Conservation (phyloP, 2,113 vertebrate species). For the Piaya cayana region DNA sequence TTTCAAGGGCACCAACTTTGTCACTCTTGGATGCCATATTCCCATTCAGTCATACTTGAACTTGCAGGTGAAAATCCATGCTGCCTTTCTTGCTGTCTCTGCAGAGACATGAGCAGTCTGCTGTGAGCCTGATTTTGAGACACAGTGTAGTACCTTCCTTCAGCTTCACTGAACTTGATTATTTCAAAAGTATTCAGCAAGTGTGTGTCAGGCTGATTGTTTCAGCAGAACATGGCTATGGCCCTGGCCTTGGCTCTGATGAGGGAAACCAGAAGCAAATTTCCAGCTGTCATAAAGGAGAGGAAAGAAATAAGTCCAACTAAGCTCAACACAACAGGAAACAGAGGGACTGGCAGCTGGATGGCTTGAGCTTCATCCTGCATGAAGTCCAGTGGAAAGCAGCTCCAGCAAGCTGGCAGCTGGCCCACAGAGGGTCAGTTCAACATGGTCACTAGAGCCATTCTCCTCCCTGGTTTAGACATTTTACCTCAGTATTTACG, state of each 20-base stretch:
- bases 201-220: background rate
- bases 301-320: background rate
- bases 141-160: background rate
- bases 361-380: background rate
- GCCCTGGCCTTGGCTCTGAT: background rate
- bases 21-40: background rate
- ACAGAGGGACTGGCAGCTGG: background rate
- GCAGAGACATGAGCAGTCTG: background rate
- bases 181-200: background rate
- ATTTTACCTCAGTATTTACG: background rate
- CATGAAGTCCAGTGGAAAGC: background rate
- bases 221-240: background rate
- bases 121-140: background rate
- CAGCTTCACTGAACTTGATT: background rate
- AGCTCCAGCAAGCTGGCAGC: background rate
- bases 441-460: background rate
- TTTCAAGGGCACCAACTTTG: background rate
- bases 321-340: conserved; percentile 43
- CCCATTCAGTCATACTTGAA: background rate
- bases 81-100: background rate
- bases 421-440: background rate
- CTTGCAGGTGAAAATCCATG: background rate
- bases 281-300: background rate
- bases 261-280: background rate
- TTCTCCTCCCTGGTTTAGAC: background rate